phyloP scores from a whole-genome alignment of 2,797 vertebrate genomes.

The Synaphobranchus kaupii region DNA sequence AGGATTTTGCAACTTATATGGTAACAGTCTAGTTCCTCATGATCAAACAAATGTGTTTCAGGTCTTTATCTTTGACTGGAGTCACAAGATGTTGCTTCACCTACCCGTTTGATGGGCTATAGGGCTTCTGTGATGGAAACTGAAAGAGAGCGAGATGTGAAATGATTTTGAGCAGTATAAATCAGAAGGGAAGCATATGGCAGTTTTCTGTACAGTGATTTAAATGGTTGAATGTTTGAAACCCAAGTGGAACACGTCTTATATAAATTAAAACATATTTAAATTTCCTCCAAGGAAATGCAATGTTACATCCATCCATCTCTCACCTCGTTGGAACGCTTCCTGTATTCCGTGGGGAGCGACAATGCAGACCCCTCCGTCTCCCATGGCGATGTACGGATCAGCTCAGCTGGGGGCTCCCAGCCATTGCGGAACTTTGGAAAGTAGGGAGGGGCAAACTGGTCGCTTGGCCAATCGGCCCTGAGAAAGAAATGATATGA shows the following conservation, averaged over 20 bases:
- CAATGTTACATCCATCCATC: background rate
- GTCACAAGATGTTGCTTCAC: background rate
- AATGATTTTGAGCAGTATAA: slow-evolving; percentile 5
- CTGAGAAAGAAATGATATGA: slow-evolving; percentile 59
- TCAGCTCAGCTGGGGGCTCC: slow-evolving; percentile 85
- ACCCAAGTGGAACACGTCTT: background rate
- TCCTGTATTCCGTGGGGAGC: slow-evolving; percentile 52
- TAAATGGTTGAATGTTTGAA: background rate
- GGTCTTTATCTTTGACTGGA: background rate
- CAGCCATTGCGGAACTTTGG: slow-evolving; percentile 91
- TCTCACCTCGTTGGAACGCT: slow-evolving; percentile 55
- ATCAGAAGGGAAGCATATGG: background rate
- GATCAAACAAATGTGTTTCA: background rate
- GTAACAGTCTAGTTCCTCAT: background rate
- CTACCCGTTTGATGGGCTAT: slow-evolving; percentile 76
- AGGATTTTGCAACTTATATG: background rate
- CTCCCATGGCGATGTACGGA: slow-evolving; percentile 88
- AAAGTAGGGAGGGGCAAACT: slow-evolving; percentile 79
- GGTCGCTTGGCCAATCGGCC: slow-evolving; percentile 88
- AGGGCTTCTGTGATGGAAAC: slow-evolving; percentile 70
- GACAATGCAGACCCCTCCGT: slow-evolving; percentile 66
- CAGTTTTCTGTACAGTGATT: background rate
- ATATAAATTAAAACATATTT: background rate
- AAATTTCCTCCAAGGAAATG: background rate
- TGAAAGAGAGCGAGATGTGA: slow-evolving; percentile 50